Base-by-base conservation (phyloP, 2,797 vertebrate genomes). In the Pipistrellus kuhlii region DNA sequence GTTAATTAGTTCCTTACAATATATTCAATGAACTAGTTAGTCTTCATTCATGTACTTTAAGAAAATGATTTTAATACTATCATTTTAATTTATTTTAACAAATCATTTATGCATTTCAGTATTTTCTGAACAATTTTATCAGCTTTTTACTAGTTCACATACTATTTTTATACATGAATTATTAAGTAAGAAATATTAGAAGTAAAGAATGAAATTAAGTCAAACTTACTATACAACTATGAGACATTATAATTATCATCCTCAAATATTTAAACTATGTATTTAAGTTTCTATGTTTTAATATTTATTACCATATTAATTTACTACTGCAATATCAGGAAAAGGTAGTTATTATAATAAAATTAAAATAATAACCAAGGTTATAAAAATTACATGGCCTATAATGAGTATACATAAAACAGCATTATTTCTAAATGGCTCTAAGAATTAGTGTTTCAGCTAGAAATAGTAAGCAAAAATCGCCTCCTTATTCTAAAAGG, bases 191-290 rank as follows among this genome's bases (percentile, higher is more conserved):
- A 87, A 81, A 81, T 35, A 72, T 9, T 64, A 89, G 25, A 93
- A 95, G 72, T 71, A 78, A 41, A 94, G 90, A 85, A 62, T 81
- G 18, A 84, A 85, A 93, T 76, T 59, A 77, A 81, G 2, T 86
- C 11, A 57, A 89, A 30, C 1, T 48, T 53, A 53, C 7, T 23
- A 14, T 76, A 25, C 1, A 86, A 62, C 44, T 51, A 55, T 85
- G 32, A 88, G 35, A 78, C 15, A 48, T 77, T 59, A 66, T 1
- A 69, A 69, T 83, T 80, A 46, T 23, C 3, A 71, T 48, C 55
- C 15, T 76, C 8, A 48, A 48, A 59, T 73, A 48, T 75, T 90
- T 41, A 88, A 90, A 69, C 27, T 53, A 23, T 44, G 0, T 73
- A 2, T 46, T 85, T 88, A 88, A 53, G 8, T 68, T 53, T 3